Evolutionary conservation across 2,797 vertebrate species (phyloP), one percentile per base, ranked within the genome.

Genomic region (Balearica regulorum): DNA sequence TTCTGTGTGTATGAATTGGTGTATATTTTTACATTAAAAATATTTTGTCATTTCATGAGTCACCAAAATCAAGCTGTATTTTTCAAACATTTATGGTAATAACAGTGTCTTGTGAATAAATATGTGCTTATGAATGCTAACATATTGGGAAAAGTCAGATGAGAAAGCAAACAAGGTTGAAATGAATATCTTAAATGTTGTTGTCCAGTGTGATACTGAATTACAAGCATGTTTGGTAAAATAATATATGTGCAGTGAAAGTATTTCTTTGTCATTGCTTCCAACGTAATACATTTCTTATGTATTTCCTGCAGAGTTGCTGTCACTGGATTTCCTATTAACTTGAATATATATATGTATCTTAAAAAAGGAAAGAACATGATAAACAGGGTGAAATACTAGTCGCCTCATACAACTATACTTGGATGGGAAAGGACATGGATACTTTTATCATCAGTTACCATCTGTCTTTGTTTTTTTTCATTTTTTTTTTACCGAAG

Each of bases 341-440:
- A 72, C 92, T 85, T 94, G 86, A 96, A 54, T 95, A 54, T 64
- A 11, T 35, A 20, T 18, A 18, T 54, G 7, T 44, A 11, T 54
- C 26, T 31, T 31, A 91, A 96, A 91, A 96, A 95, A 89, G 76
- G 48, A 53, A 62, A 44, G 53, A 88, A 29, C 84, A 48, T 25
- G 73, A 65, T 98, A 98, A 98, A 96, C 96, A 86, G 65, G 80
- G 95, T 97, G 97, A 97, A 97, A 97, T 94, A 66, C 80, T 94
- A 92, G 83, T 95, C 37, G 21, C 71, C 37, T 96, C 79, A 80
- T 97, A 86, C 94, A 95, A 65, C 90, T 95, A 88, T 96, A 58
- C 31, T 83, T 68, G 73, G 33, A 28, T 80, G 53, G 25, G 25
- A 88, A 73, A 49, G 28, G 35, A 39, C 33, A 8, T 8, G 5